These are phyloP conservation scores for Limnodromus scolopaceus DNA, from an alignment of 2,797 vertebrate species.

Conservation along the genomic window DNA sequence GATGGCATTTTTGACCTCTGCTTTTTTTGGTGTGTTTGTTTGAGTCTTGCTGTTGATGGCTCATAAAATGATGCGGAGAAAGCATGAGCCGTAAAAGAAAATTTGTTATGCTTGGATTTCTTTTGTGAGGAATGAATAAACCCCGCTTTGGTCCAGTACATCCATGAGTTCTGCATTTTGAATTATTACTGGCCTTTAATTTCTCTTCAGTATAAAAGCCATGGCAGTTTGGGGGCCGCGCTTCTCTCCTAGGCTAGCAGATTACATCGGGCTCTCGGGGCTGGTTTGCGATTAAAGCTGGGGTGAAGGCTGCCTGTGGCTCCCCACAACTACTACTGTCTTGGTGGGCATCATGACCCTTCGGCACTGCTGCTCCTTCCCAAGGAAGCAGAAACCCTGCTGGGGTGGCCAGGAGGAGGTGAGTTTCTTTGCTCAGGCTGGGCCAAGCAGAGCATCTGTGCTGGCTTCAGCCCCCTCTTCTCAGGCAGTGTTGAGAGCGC, in stretches of 20 bases:
- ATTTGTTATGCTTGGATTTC: not conserved
- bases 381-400: not conserved
- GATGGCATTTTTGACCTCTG: not conserved
- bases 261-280: accelerated
- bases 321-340: not conserved
- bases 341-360: accelerated
- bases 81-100: not conserved
- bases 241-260: not conserved
- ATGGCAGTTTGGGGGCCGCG: not conserved
- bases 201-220: not conserved
- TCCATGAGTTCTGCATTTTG: not conserved
- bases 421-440: not conserved
- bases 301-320: not conserved
- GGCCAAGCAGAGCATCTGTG: not conserved
- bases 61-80: not conserved
- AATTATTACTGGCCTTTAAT: not conserved
- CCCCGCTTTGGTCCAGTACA: accelerated
- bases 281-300: not conserved
- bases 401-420: not conserved
- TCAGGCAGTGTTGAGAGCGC: not conserved
- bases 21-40: not conserved
- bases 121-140: not conserved
- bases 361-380: not conserved
- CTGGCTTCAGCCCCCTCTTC: not conserved
- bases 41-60: not conserved